These are phyloP conservation scores for Eupithecia dodoneata DNA, from an alignment of 2,888 invertebrate species.

Conservation along the genomic window DNA sequence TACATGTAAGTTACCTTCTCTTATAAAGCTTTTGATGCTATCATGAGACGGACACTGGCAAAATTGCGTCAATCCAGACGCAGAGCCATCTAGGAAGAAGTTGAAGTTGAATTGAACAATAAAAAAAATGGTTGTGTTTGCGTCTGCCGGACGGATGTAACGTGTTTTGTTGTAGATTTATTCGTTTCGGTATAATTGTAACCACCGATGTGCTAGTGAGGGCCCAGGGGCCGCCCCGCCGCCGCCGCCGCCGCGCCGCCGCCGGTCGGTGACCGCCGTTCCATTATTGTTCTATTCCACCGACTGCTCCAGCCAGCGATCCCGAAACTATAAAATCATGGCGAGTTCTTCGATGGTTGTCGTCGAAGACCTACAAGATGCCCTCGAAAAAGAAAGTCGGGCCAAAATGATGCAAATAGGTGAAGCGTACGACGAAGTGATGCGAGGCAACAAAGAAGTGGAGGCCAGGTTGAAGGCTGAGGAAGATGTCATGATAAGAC, in stretches of 20 bases:
- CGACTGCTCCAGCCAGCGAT: not conserved
- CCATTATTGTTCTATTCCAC: not conserved
- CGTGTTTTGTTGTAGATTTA: no score
- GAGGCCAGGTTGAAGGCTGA: conserved; percentile 8
- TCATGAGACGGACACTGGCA: no score
- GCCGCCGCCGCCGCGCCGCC: no score
- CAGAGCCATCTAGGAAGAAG: no score
- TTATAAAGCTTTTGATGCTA: no score
- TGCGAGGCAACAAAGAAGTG: conserved; percentile 1
- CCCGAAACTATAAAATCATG: not conserved
- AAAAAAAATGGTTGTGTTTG: no score
- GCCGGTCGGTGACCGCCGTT: not conserved
- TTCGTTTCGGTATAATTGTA: no score
- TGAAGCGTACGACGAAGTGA: conserved; percentile 13
- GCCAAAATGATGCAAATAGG: not conserved
- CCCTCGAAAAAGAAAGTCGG: conserved; percentile 16
- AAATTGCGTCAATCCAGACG: no score
- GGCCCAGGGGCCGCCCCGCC: not conserved
- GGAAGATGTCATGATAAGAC: conserved; percentile 10
- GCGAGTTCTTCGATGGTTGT: not conserved
- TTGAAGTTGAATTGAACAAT: no score
- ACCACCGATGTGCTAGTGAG: not conserved
- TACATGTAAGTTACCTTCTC: no score
- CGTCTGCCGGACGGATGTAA: no score
- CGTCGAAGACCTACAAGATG: not conserved